Evolutionary conservation across 2,888 invertebrate genomes (phyloP).

Genomic region (Pristionchus japonicus): DNA sequence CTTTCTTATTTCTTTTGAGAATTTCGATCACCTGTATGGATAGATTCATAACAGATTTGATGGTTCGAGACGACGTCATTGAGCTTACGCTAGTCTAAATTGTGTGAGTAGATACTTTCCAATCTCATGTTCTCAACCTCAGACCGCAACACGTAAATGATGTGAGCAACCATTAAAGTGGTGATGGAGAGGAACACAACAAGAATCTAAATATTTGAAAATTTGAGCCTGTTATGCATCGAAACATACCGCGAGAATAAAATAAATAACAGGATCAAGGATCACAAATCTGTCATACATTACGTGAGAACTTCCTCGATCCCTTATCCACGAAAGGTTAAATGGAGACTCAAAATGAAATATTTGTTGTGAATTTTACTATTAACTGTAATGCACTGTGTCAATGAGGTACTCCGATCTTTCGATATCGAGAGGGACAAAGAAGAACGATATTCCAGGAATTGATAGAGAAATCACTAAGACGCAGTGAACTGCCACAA

Average conservation of each 20-base stretch:
- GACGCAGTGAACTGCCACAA: not conserved
- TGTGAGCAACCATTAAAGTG: not conserved
- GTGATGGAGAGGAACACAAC: not conserved
- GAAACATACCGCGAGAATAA: not conserved
- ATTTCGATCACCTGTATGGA: not conserved
- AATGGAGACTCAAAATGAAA: not conserved
- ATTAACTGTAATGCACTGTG: no score
- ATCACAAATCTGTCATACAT: not conserved
- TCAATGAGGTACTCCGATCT: not conserved
- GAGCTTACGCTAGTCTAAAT: not conserved
- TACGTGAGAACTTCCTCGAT: not conserved
- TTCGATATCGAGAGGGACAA: not conserved
- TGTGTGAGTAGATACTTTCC: no score
- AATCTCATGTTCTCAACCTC: not conserved
- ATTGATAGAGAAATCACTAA: not conserved
- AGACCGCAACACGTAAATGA: not conserved
- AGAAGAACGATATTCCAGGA: not conserved
- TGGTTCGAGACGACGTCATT: not conserved
- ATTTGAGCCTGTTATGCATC: no score
- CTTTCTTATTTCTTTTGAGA: not conserved
- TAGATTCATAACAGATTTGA: not conserved
- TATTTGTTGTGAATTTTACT: no score
- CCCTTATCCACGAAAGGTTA: not conserved
- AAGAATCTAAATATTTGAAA: not conserved
- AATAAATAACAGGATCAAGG: not conserved